A percentile compares a stretch with the other conserved stretches of the same genome.
Conservation (phyloP, 1,140 invertebrate species). For the Zaprionus africanus region DNA sequence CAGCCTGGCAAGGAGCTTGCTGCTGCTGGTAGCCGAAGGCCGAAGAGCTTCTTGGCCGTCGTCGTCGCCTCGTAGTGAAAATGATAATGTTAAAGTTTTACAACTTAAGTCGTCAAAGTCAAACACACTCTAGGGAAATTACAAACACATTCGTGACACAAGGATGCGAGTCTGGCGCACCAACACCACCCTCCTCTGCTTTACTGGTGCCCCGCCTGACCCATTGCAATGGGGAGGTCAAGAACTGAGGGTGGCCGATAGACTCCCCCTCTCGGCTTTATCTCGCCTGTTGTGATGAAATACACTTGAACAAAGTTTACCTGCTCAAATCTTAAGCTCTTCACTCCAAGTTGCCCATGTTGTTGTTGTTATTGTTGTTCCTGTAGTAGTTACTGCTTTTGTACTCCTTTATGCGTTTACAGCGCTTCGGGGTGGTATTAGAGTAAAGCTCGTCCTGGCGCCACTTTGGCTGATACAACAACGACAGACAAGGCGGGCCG, state of each 20-base stretch:
- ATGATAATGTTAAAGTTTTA: constrained; percentile 84
- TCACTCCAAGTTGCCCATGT: constrained; percentile 27
- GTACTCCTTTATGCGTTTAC: constrained; percentile 70
- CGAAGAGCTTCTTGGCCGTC: constrained; percentile 13
- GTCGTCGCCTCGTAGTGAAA: constrained; percentile 66
- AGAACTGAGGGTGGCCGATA: constrained; percentile 48
- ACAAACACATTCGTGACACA: constrained; percentile 83
- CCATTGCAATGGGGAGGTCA: constrained; percentile 50
- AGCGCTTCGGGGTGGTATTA: constrained; percentile 83
- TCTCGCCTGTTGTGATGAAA: constrained; percentile 62
- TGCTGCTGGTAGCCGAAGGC: constrained; percentile 22
- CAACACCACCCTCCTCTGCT: neutral
- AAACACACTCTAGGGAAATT: constrained; percentile 84
- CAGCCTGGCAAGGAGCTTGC: constrained; percentile 21
- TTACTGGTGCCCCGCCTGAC: neutral
- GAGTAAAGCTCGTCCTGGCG: constrained; percentile 51
- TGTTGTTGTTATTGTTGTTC: constrained; percentile 37
- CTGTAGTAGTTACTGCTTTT: constrained; percentile 21
- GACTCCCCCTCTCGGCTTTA: neutral
- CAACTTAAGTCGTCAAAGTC: constrained; percentile 85
- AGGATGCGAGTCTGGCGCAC: constrained; percentile 52
- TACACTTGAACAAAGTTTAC: constrained; percentile 59
- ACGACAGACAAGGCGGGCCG: constrained; percentile 3
- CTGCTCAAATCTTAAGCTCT: constrained; percentile 73
- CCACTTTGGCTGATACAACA: constrained; percentile 42